These are phyloP conservation scores for Tyria jacobaeae DNA, from an alignment of 2,888 invertebrate species.

Conservation along the genomic window DNA sequence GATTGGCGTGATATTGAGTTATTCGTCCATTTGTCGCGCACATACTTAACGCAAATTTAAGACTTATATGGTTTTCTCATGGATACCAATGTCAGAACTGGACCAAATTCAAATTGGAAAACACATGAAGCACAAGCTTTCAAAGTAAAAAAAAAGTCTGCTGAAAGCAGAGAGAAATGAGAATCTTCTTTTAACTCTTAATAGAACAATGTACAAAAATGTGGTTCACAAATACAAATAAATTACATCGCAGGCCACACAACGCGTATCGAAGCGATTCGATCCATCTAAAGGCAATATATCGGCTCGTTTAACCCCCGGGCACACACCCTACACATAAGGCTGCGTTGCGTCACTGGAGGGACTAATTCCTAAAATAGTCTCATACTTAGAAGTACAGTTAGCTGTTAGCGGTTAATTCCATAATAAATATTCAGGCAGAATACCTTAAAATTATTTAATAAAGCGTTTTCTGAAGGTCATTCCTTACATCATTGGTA, in stretches of 20 bases:
- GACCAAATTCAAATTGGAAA: too few relatives aligned
- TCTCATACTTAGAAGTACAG: not conserved
- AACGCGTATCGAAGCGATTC: constrained; percentile 4
- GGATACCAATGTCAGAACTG: too few relatives aligned
- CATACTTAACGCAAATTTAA: too few relatives aligned
- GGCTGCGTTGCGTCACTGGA: not conserved
- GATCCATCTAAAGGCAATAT: constrained; percentile 16
- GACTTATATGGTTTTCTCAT: too few relatives aligned
- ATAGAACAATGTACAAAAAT: too few relatives aligned
- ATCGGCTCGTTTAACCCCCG: constrained; percentile 20
- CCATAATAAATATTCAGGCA: not conserved
- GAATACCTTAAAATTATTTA: not conserved
- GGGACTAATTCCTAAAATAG: not conserved
- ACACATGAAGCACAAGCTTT: too few relatives aligned
- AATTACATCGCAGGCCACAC: not conserved
- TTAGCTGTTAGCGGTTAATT: not conserved
- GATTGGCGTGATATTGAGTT: too few relatives aligned
- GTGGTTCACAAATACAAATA: not conserved
- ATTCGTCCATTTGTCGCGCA: too few relatives aligned
- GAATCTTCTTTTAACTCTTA: too few relatives aligned
- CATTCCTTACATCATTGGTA: too few relatives aligned
- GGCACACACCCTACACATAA: not conserved
- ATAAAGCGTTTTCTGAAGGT: not conserved
- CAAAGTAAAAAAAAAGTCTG: too few relatives aligned
- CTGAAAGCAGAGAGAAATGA: too few relatives aligned